Evolutionary conservation across 1,140 invertebrate species (phyloP), one percentile per base, ranked within the genome.

Genomic region (Campoletis sonorensis): DNA sequence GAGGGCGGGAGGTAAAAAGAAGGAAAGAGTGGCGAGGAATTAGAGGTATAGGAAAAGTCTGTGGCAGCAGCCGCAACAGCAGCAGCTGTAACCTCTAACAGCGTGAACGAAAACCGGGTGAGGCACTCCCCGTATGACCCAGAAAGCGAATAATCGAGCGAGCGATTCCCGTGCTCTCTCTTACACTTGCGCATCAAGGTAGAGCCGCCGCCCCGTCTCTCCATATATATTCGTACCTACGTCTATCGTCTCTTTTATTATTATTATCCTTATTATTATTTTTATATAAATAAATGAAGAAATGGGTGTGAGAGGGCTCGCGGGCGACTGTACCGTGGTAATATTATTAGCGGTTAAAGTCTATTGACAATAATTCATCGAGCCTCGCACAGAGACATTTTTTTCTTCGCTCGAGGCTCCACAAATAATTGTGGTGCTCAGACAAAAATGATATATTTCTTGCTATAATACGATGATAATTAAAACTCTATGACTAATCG

Each of bases 91-190:
- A 70, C 26, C 27, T 70, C 67, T n/a, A 70, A 54, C 73, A 54
- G 73, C 54, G 73, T 64, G 73, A 77, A 77, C 73, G 54, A 26
- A 77, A 77, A 77, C 73, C 72, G 72, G 73, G 73, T 77, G 73
- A 78, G 76, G 76, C 76, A 64, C 76, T 78, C 76, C 76, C 76
- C 76, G 58, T 67, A 78, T 78, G 76, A 78, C 76, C 76, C 76
- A 78, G 76, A 78, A 78, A 78, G 58, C 76, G 76, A 78, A 78
- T 78, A 78, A 78, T 78, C 76, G 76, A 78, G 76, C 76, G 76
- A 78, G 58, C 76, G 76, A 78, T 78, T 23, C 76, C 61, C 72
- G 72, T n/a, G 27, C 67, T 70, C 67, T 70, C 45, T 78, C 76
- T 27, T 67, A 45, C 58, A 77, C 54, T 77, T 64, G 75, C 75